Percentiles rank a stretch among this genome's conserved stretches.
Evolutionary conservation across 2,113 vertebrate genomes (phyloP).

Genomic region (Indicator maculatus): DNA sequence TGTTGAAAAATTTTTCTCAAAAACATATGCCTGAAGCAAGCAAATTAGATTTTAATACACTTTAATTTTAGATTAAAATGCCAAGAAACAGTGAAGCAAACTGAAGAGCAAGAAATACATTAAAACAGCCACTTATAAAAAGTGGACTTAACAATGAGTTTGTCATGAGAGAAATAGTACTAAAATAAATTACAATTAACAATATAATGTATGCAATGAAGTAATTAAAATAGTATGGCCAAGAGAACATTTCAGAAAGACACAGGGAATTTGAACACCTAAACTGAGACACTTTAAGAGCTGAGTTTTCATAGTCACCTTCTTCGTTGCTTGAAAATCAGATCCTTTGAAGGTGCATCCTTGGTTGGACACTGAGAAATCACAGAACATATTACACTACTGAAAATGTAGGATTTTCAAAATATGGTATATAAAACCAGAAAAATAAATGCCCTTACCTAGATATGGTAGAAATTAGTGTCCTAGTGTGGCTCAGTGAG

Average conservation of each 20-base stretch:
- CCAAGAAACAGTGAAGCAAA: background rate
- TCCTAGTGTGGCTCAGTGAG: background rate
- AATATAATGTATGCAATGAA: background rate
- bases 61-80: background rate
- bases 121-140: background rate
- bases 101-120: background rate
- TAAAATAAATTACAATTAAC: background rate
- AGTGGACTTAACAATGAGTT: background rate
- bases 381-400: background rate
- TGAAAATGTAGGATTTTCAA: background rate
- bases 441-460: slow-evolving; percentile 62
- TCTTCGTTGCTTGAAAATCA: background rate
- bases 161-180: background rate
- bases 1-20: background rate
- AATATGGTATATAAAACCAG: background rate
- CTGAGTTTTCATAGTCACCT: background rate
- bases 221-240: background rate
- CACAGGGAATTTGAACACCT: background rate
- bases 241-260: background rate
- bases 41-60: background rate
- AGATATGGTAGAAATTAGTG: background rate
- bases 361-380: background rate
- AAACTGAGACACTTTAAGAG: background rate
- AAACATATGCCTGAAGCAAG: background rate
- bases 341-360: background rate